Conservation (phyloP, 2,113 vertebrate genomes). For the Hypanus sabinus region DNA sequence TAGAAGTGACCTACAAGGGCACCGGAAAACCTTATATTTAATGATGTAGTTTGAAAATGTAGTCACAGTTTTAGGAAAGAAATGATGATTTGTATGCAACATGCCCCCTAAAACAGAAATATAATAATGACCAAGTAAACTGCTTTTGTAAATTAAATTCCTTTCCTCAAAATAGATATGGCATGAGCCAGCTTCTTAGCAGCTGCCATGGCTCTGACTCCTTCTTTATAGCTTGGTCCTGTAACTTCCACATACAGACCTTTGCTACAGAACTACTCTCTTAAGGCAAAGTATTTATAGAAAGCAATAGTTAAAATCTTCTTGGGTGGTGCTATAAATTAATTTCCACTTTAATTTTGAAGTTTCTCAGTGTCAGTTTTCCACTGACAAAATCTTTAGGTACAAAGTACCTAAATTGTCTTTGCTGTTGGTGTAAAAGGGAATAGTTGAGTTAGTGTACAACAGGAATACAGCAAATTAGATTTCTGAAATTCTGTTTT, state of each 20-base stretch:
- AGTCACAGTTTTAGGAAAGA: too few species aligned
- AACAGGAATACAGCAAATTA: conserved; percentile 24
- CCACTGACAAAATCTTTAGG: conserved; percentile 5
- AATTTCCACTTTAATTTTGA: background rate
- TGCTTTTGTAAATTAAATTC: background rate
- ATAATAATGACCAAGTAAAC: too few species aligned
- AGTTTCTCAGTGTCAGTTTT: background rate
- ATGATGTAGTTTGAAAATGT: too few species aligned
- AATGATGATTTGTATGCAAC: too few species aligned
- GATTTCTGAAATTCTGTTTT: background rate
- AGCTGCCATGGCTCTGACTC: background rate
- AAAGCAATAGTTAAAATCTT: conserved; percentile 25
- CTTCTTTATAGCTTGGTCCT: background rate
- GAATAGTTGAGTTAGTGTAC: conserved; percentile 2
- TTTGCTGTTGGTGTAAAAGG: background rate
- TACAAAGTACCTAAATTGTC: conserved; percentile 17
- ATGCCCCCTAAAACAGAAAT: too few species aligned
- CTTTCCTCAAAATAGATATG: background rate
- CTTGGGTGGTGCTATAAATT: background rate
- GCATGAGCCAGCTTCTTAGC: background rate
- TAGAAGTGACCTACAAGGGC: too few species aligned
- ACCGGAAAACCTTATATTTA: too few species aligned
- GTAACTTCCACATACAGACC: background rate
- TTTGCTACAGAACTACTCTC: background rate
- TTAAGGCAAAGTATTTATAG: background rate